Evolutionary conservation across 2,888 invertebrate genomes (phyloP), one percentile per base, ranked within the genome.

Genomic region (Andrena bucephala): DNA sequence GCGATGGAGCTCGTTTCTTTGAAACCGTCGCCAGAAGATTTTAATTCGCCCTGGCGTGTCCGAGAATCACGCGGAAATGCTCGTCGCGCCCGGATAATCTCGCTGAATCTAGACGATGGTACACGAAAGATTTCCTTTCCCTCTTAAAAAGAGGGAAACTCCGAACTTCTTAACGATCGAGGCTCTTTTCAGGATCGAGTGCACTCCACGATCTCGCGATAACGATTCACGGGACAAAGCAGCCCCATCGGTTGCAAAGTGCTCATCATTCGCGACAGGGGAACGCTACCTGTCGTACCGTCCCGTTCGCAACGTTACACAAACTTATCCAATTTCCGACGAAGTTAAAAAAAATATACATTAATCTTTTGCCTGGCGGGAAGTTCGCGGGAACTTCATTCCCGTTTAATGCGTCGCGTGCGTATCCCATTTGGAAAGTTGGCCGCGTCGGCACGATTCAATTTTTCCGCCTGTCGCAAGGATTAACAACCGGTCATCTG

Each of bases 291-390:
- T 27, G 57, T 69, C 63, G 20, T 50, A 63, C 36, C 36, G 65
- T 65, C 57, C 75, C 63, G 54, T 68, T 50, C 24, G 62, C 62
- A 68, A 68, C 65, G 59, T 66, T 50, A 50, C 77, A 5, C 36
- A n/a, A 80, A 80, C 77, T 80, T 77, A 66, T 77, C 77, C 69
- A 80, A 80, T 77, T 80, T 80, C 77, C 79, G 42, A 24, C 10
- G 1, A 3, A 50, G 29, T 65, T 70, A 70, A 77, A 80, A 80
- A 42, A 77, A 76, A 70, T 70, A 60, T 52, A 42, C 77, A 80
- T 80, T 80, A 80, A 80, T 80, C 79, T 80, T 66, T 63, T 42
- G 31, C 24, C 42, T 60, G 79, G 60, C 69, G 20, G 29, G 31
- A 70, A 80, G 65, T 80, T 60, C 29, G 59, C 27, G 36, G n/a